Percentiles rank a stretch among this genome's conserved stretches.
These are phyloP conservation scores for Petrocephalus sullivani DNA, from an alignment of 2,797 vertebrate species.

Conservation along the genomic window DNA sequence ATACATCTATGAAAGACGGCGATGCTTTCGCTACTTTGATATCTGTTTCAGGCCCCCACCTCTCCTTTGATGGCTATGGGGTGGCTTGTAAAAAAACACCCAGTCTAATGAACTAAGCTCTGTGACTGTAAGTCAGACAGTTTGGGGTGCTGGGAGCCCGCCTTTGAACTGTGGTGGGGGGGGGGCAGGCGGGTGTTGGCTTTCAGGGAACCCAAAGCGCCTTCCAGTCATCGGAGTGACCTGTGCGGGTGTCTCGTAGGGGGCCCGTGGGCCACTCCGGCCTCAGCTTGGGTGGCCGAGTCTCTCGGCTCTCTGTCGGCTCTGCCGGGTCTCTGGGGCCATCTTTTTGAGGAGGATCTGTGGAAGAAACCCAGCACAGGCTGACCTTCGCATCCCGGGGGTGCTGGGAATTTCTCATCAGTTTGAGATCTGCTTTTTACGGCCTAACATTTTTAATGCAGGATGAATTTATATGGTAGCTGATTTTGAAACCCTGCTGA, in stretches of 20 bases:
- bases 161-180: conserved; percentile 17
- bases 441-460: no score
- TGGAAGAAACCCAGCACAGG: conserved; percentile 45
- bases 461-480: no score
- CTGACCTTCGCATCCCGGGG: conserved; percentile 34
- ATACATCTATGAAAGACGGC: neutral
- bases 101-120: conserved; percentile 26
- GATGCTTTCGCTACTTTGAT: conserved; percentile 6
- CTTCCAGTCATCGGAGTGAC: conserved; percentile 17
- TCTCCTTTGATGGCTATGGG: neutral
- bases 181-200: neutral
- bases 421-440: neutral
- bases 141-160: neutral
- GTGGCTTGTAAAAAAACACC: conserved; percentile 27
- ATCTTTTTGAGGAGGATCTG: conserved; percentile 50
- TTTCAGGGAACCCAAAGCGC: conserved; percentile 15
- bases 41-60: neutral
- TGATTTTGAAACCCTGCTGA: no score
- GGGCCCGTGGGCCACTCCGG: conserved; percentile 19
- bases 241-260: conserved; percentile 25
- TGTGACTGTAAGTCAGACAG: conserved; percentile 11
- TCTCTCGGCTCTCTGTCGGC: conserved; percentile 53
- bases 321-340: conserved; percentile 21
- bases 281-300: conserved; percentile 55
- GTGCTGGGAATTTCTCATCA: conserved; percentile 31